These are phyloP conservation scores for Megalonaias nervosa DNA, from an alignment of 1,140 invertebrate genomes.

Conservation along the genomic window DNA sequence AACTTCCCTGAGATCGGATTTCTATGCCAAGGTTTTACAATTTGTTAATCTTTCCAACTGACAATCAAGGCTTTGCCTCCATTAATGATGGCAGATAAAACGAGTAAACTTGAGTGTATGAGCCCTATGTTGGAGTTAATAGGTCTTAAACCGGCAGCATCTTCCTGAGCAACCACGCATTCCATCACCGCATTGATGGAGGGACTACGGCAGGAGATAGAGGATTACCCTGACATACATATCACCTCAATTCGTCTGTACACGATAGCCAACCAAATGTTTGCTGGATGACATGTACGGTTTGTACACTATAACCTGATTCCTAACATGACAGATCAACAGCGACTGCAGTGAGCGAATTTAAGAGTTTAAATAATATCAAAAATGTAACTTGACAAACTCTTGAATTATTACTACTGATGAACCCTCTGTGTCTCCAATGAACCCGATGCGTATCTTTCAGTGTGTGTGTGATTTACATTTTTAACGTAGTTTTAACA, in stretches of 20 bases:
- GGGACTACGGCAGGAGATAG: slow-evolving; percentile 39
- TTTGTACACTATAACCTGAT: not conserved
- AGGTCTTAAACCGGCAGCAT: slow-evolving; percentile 46
- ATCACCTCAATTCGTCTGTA: slow-evolving; percentile 55
- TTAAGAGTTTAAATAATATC: too few species aligned
- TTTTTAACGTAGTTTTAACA: too few species aligned
- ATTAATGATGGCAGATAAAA: slow-evolving; percentile 82
- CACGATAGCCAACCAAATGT: slow-evolving; percentile 56
- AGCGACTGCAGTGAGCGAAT: too few species aligned
- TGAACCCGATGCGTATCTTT: too few species aligned
- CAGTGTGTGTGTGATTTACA: too few species aligned
- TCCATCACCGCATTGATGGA: slow-evolving; percentile 45
- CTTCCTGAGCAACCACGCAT: slow-evolving; percentile 57
- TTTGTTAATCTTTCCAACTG: slow-evolving; percentile 13
- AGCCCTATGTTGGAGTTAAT: slow-evolving; percentile 53
- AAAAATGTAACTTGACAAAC: too few species aligned
- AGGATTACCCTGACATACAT: slow-evolving; percentile 36
- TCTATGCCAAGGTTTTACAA: too few species aligned
- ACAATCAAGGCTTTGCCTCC: slow-evolving; percentile 78
- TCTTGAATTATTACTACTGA: too few species aligned
- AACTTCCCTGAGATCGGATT: too few species aligned
- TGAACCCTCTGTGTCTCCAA: too few species aligned
- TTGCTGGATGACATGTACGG: slow-evolving; percentile 49
- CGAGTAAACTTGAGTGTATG: slow-evolving; percentile 96
- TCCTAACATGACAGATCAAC: not conserved